Conservation (phyloP, 2,888 invertebrate genomes). For the Phortica okadai region DNA sequence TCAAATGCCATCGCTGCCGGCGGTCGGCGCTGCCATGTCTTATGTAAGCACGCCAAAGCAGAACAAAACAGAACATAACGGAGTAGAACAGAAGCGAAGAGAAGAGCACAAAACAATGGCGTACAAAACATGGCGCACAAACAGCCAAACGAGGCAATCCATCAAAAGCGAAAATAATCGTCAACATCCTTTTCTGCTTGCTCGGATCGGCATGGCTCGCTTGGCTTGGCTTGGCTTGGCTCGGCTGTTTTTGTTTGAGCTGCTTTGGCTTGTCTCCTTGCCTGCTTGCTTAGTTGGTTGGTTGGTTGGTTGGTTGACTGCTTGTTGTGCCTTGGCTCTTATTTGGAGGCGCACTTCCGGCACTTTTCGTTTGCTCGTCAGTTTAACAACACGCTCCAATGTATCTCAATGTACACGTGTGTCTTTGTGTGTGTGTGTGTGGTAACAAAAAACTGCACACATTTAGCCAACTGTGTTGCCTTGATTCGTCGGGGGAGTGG, state of each 20-base stretch:
- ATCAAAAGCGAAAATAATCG: constrained; percentile 68
- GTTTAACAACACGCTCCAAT: background rate
- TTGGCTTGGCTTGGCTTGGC: constrained; percentile 37
- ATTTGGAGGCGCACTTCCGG: constrained; percentile 52
- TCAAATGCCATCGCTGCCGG: background rate
- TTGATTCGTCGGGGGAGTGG: background rate
- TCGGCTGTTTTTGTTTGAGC: constrained; percentile 35
- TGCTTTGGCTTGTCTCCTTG: constrained; percentile 34
- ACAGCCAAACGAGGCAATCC: constrained; percentile 51
- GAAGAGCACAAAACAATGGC: background rate
- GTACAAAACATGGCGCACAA: constrained; percentile 23
- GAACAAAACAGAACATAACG: background rate
- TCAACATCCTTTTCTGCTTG: constrained; percentile 63
- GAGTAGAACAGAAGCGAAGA: too few species aligned
- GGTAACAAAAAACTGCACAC: background rate
- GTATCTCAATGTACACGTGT: background rate
- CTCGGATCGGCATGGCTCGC: constrained; percentile 37
- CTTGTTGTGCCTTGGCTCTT: background rate
- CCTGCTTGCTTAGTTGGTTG: constrained; percentile 34
- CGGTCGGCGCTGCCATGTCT: background rate
- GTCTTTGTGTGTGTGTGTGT: constrained; percentile 31
- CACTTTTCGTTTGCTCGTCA: constrained; percentile 26
- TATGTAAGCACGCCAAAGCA: constrained; percentile 12
- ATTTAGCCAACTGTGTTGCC: background rate
- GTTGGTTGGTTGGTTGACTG: background rate